phyloP scores from a whole-genome alignment of 2,888 invertebrate species.

The Microctonus hyperodae region DNA sequence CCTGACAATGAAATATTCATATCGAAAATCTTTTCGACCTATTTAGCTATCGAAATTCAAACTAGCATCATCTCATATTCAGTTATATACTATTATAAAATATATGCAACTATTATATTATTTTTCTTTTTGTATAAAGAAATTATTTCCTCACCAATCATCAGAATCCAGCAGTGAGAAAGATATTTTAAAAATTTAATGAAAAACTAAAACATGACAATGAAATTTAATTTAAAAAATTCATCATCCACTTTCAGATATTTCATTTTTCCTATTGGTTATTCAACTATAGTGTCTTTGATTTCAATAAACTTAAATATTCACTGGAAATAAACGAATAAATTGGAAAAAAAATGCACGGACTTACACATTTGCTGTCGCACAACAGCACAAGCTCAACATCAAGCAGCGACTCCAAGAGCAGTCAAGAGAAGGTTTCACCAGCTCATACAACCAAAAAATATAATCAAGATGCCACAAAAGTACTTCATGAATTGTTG shows the following conservation, averaged over 20 bases:
- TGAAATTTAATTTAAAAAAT: neutral
- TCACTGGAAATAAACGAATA: neutral
- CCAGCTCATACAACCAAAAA: constrained; percentile 34
- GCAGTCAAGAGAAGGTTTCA: constrained; percentile 34
- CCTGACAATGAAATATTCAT: neutral
- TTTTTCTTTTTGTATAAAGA: neutral
- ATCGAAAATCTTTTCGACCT: neutral
- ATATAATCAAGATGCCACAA: constrained; percentile 45
- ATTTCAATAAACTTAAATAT: constrained; percentile 6
- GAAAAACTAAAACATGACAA: neutral
- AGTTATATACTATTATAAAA: neutral
- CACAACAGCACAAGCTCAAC: constrained; percentile 63
- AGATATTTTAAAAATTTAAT: neutral
- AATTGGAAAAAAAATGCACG: constrained; percentile 63
- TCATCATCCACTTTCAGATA: neutral
- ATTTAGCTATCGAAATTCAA: neutral
- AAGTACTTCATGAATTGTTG: constrained; percentile 50
- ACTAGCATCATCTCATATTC: neutral
- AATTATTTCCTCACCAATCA: neutral
- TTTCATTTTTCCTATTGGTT: neutral
- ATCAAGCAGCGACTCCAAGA: constrained; percentile 42
- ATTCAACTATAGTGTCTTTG: neutral
- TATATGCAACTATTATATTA: neutral
- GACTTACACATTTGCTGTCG: constrained; percentile 61
- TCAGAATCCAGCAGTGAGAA: neutral